Conservation (phyloP, 2,797 vertebrate genomes). For the Simalia tracyae region DNA sequence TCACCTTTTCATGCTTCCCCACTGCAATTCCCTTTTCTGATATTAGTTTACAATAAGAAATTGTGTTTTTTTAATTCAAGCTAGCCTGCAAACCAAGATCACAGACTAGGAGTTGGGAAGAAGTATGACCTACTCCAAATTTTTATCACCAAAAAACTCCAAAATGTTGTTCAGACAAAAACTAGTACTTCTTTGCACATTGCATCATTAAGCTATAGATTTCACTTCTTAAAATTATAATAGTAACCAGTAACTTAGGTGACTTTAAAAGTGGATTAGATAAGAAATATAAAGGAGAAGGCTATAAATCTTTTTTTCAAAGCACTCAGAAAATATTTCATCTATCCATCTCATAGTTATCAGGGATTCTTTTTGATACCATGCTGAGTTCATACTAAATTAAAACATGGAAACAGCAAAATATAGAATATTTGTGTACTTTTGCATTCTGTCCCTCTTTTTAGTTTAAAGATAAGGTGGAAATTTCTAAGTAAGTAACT, state of each 20-base stretch:
- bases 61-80: background rate
- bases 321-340: too few species aligned
- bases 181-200: background rate
- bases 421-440: too few species aligned
- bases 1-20: background rate
- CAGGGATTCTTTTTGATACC: too few species aligned
- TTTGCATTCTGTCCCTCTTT: too few species aligned
- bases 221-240: background rate
- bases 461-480: too few species aligned
- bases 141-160: background rate
- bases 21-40: background rate
- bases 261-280: background rate
- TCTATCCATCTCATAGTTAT: too few species aligned
- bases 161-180: background rate
- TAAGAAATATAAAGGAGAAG: background rate
- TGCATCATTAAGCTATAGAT: background rate
- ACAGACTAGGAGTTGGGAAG: background rate
- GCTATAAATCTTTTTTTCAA: background rate
- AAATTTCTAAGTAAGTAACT: too few species aligned
- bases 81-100: background rate
- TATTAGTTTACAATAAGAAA: background rate
- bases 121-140: background rate
- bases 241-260: background rate
- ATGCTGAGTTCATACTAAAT: too few species aligned
- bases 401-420: too few species aligned